Base-by-base conservation (phyloP, 2,888 invertebrate genomes). In the Mimas tiliae region DNA sequence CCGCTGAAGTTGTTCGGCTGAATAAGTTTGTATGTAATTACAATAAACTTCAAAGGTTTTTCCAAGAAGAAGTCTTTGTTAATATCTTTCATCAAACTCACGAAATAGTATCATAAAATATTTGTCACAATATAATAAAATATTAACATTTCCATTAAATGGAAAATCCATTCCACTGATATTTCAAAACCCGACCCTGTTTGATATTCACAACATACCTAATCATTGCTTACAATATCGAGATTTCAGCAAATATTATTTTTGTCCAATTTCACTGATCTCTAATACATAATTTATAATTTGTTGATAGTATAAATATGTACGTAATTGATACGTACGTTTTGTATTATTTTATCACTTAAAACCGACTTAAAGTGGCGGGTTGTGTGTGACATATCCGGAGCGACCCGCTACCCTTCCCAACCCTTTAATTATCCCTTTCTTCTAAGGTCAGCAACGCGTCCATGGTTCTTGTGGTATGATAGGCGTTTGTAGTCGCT, bases 211-310 rank as follows among this genome's bases (percentile, higher is more conserved):
- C 19, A 58, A 19, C 12, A 58, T 58, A 14, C 12, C 42, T 58
- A 58, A 58, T 58, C 42, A 42, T 58, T 12, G 38, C 19, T 19
- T 38, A 19, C 11, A 58, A 42, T 38, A 42, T 58, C 16, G 58
- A 19, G 58, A 42, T 58, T 53, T 58, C 42, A 4, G 38, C 12
- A 19, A 38, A 19, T 19, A 42, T 58, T 58, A 42, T 58, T 38
- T 58, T 58, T 58, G 1, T 6, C 19, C 16, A 16, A 11, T 58
- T 19, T 16, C 38, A 16, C 34, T 16, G 6, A 16, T 38, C 55
- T 55, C n/a, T 7, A 38, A 55, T 55, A 55, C 55, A 34, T 38
- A 55, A 55, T 55, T 34, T 55, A 55, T n/a, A 16, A 34, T 16
- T 38, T 38, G n/a, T 34, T 55, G n/a, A 4, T 27, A 27, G 27